Percentiles rank a stretch among this genome's conserved stretches.
Evolutionary conservation across 2,797 vertebrate species (phyloP).

Genomic region (Pipistrellus pygmaeus): DNA sequence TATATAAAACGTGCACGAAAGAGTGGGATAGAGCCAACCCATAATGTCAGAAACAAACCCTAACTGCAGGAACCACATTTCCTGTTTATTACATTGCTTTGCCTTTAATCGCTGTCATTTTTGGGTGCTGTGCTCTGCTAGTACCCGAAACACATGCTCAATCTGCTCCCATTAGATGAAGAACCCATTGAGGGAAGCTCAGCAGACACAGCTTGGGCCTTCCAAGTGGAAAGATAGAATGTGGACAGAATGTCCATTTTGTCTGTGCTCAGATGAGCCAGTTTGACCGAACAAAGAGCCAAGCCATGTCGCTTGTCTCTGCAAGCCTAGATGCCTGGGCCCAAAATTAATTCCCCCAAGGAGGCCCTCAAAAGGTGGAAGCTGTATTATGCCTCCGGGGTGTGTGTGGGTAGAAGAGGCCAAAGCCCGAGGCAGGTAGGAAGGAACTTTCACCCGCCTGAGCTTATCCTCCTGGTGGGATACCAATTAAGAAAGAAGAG

Average conservation of each 20-base stretch:
- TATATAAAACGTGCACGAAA: background rate
- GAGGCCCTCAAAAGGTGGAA: background rate
- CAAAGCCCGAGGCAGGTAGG: background rate
- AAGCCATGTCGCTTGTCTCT: background rate
- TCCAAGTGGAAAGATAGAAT: background rate
- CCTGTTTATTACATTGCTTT: background rate
- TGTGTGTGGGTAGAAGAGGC: constrained; percentile 31
- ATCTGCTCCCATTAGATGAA: background rate
- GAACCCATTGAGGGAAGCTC: background rate
- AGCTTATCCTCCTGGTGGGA: background rate
- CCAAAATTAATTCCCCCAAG: constrained; percentile 25
- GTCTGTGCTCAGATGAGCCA: background rate
- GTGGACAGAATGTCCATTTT: background rate
- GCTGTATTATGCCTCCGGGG: background rate
- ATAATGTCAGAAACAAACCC: background rate
- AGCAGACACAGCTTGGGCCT: background rate
- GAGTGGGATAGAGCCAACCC: background rate
- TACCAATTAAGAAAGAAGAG: constrained; percentile 35
- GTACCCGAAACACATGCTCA: background rate
- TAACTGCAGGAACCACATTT: background rate
- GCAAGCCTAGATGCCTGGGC: background rate
- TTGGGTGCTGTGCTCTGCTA: background rate
- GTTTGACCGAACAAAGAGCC: background rate
- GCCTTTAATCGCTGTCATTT: background rate
- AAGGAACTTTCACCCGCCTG: background rate